Percentiles rank a stretch among this genome's conserved stretches.
These are phyloP conservation scores for Ormyrus nitidulus DNA, from an alignment of 2,888 invertebrate species.

Conservation along the genomic window DNA sequence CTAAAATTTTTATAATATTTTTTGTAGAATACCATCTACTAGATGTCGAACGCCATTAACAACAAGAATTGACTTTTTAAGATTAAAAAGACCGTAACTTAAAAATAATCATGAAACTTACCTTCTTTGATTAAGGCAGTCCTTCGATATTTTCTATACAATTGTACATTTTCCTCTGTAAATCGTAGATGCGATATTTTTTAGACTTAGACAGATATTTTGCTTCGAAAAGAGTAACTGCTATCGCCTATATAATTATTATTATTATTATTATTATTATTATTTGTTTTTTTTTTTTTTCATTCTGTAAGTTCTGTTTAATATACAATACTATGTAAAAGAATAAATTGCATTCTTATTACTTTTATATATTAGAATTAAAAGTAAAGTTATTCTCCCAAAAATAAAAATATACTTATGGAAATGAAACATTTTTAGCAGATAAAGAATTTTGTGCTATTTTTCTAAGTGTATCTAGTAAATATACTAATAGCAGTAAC, in stretches of 20 bases:
- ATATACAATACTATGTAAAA: neutral
- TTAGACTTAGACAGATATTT: conserved; percentile 40
- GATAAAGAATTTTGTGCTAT: neutral
- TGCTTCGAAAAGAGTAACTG: conserved; percentile 36
- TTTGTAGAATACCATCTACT: neutral
- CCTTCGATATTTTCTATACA: conserved; percentile 53
- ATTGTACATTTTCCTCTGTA: conserved; percentile 49
- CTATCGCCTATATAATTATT: neutral
- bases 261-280: neutral
- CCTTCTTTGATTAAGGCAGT: conserved; percentile 38
- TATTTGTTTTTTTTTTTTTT: neutral
- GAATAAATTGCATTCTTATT: neutral
- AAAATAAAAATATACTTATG: too few species aligned
- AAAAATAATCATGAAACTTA: conserved; percentile 22
- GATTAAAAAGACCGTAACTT: conserved; percentile 42
- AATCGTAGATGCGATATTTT: conserved; percentile 49
- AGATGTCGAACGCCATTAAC: neutral
- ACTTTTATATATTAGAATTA: neutral
- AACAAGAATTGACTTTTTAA: conserved; percentile 34
- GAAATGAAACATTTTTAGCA: too few species aligned
- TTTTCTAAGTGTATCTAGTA: neutral
- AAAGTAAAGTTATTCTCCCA: neutral
- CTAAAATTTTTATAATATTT: conserved; percentile 46
- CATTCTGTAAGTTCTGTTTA: neutral
- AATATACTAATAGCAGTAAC: conserved; percentile 25